phyloP scores from a whole-genome alignment of 2,113 vertebrate species.

The Anolis carolinensis region DNA sequence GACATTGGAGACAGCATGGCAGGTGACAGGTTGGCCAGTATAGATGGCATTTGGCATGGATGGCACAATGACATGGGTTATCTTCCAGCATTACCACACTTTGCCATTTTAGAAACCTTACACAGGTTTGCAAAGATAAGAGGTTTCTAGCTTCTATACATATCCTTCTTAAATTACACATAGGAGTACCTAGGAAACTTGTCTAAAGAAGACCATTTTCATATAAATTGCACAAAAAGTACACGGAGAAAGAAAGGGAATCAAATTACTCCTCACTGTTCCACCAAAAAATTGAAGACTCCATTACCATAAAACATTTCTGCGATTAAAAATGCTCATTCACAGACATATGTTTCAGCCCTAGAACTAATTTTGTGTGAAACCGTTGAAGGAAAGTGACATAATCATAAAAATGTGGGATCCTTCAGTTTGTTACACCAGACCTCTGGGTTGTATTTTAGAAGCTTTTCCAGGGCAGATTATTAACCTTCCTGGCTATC shows the following conservation, averaged over 20 bases:
- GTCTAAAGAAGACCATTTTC: not conserved
- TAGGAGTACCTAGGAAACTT: not conserved
- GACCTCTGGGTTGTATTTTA: not conserved
- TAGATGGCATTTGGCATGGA: not conserved
- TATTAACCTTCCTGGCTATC: conserved; percentile 29
- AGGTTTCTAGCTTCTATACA: too few relatives aligned
- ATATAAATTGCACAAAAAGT: not conserved
- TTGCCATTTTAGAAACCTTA: not conserved
- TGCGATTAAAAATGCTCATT: not conserved
- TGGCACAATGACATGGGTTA: not conserved
- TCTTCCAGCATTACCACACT: not conserved
- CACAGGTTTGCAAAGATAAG: not conserved
- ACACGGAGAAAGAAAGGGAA: not conserved
- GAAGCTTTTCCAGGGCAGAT: not conserved
- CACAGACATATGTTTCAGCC: not conserved
- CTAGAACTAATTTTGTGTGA: not conserved
- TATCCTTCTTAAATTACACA: too few relatives aligned
- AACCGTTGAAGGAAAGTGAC: not conserved
- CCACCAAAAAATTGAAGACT: not conserved
- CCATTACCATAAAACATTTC: not conserved
- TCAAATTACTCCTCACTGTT: not conserved
- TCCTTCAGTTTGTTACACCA: not conserved
- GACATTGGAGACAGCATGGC: not conserved
- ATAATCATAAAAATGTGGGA: not conserved
- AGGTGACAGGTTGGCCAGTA: not conserved